Conservation (phyloP, 2,797 vertebrate species). For the Pipistrellus kuhlii region DNA sequence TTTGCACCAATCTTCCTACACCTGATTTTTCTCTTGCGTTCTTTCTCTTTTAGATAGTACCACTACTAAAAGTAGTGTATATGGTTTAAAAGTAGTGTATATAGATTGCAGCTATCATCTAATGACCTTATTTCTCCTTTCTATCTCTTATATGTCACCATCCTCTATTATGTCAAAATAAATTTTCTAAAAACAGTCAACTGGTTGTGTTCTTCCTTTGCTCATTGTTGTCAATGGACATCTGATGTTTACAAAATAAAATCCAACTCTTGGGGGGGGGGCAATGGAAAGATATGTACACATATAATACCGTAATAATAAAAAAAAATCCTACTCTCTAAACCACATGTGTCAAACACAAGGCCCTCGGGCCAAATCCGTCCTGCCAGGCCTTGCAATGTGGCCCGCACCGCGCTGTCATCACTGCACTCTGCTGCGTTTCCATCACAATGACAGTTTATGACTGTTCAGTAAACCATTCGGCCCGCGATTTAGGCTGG, state of each 20-base stretch:
- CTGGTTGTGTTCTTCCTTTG: not conserved
- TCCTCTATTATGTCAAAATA: not conserved
- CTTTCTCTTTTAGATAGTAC: not conserved
- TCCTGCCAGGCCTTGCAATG: too few species aligned
- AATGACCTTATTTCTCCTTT: not conserved
- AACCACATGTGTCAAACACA: too few species aligned
- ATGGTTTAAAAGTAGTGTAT: too few species aligned
- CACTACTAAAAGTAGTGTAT: not conserved
- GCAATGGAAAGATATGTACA: too few species aligned
- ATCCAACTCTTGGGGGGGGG: not conserved
- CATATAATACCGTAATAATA: too few species aligned
- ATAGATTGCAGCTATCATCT: not conserved
- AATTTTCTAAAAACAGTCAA: not conserved
- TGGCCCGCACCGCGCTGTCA: too few species aligned
- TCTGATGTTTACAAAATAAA: not conserved
- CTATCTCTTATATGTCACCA: not conserved
- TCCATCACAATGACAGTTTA: too few species aligned
- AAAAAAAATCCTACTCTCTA: not conserved
- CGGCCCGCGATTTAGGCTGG: too few species aligned
- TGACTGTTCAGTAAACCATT: too few species aligned
- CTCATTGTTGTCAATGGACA: not conserved
- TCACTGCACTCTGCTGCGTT: too few species aligned
- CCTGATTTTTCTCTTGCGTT: not conserved
- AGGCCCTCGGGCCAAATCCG: too few species aligned
- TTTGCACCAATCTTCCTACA: not conserved